Conservation (phyloP, 2,888 invertebrate genomes). For the Nemoura dubitans region DNA sequence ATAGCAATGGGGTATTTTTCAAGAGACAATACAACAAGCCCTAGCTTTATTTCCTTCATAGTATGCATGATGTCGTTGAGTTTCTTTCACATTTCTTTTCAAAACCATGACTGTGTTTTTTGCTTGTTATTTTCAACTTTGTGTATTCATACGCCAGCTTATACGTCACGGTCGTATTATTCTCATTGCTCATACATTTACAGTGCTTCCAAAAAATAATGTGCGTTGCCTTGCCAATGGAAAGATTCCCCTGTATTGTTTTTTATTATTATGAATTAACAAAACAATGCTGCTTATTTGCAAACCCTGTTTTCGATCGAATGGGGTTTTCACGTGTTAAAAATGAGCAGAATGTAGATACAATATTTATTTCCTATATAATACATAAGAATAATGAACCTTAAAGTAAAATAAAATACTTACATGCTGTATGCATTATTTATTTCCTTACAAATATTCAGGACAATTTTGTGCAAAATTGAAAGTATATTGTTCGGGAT, state of each 20-base stretch:
- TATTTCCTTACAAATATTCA: no score
- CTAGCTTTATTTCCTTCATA: background rate
- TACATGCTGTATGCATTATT: no score
- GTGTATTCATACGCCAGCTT: background rate
- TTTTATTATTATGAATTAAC: background rate
- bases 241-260: background rate
- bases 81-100: background rate
- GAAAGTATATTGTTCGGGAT: background rate
- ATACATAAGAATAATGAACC: no score
- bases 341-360: no score
- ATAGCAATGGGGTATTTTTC: background rate
- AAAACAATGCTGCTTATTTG: background rate
- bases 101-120: background rate
- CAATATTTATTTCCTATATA: no score
- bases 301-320: no score
- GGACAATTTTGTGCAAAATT: background rate
- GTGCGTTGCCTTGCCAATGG: background rate
- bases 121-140: constrained; percentile 5
- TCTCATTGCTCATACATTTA: background rate
- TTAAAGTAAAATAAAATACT: no score
- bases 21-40: background rate
- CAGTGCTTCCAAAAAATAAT: background rate
- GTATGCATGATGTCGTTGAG: background rate
- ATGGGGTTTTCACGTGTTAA: no score
- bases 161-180: background rate